Evolutionary conservation across 1,140 invertebrate genomes (phyloP), one percentile per base, ranked within the genome.

Genomic region (Formica selysi): DNA sequence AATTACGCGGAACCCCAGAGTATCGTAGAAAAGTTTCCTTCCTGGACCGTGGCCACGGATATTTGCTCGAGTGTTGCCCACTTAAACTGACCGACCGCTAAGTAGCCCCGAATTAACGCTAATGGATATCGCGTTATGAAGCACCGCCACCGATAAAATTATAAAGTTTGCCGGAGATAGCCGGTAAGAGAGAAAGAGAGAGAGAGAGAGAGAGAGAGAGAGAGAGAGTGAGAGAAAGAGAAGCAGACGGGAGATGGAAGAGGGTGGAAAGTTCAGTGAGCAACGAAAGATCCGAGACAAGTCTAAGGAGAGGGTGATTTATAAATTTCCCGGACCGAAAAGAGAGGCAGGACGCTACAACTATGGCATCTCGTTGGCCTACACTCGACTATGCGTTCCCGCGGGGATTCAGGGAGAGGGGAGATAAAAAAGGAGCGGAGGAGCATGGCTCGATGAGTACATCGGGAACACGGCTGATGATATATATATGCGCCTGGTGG

Each of bases 91-190:
- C 61, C 51, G 67, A 38, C 87, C 86, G 76, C 81, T 89, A 89
- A 89, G 70, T 74, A 81, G 64, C 59, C 76, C 57, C 59, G 54
- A 89, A 89, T 89, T 86, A 87, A 87, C 67, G 87, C 73, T 86
- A 90, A 87, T 86, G 89, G 89, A 88, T 90, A 84, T 86, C 73
- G 89, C 62, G 79, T 65, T 85, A 80, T 78, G 86, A 87, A 86
- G 76, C 70, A 79, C 57, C 68, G 76, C 61, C 87, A 86, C 85
- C 88, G 89, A 92, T 92, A 92, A 92, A 92, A 92, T 92, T 92
- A 91, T 91, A 88, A 92, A 92, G 83, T 91, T 92, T 84, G 19
- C 62, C 38, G 71, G 48, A 67, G 84, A 83, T 80, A 61, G 80
- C 41, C 51, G 71, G 61, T 62, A 59, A 80, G 86, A n/a, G 22